Conservation (phyloP, 2,113 vertebrate species). For the Eolophus roseicapilla region DNA sequence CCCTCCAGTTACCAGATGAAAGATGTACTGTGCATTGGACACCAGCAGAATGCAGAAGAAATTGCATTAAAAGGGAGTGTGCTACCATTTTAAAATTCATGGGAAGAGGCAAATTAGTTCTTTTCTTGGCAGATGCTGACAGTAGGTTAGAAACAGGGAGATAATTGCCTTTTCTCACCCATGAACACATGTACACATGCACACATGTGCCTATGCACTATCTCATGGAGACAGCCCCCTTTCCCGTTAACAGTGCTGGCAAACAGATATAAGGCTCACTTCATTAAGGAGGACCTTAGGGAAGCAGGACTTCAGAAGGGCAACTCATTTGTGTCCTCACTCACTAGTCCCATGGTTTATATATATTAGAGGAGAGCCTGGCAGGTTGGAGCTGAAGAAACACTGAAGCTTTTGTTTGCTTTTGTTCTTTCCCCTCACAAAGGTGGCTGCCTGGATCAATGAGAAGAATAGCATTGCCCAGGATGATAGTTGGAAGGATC, state of each 20-base stretch:
- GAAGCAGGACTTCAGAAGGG: background rate
- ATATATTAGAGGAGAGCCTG: background rate
- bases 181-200: background rate
- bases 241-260: background rate
- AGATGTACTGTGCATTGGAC: background rate
- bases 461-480: conserved; percentile 83
- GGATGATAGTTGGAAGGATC: conserved; percentile 85
- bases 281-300: background rate
- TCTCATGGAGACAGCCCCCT: background rate
- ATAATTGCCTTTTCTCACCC: background rate
- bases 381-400: background rate
- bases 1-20: background rate
- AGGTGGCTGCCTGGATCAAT: conserved; percentile 86
- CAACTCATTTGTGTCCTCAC: background rate
- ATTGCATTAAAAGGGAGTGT: background rate
- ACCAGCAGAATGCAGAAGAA: background rate
- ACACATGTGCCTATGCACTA: background rate
- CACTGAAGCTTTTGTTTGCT: background rate
- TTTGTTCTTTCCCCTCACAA: background rate
- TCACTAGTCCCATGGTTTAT: background rate
- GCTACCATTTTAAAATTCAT: background rate
- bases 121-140: background rate
- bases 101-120: background rate
- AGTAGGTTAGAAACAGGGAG: background rate
- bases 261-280: background rate